phyloP scores from a whole-genome alignment of 35 echinoderm and acorn worm species.

The Hemicentrotus pulcherrimus region DNA sequence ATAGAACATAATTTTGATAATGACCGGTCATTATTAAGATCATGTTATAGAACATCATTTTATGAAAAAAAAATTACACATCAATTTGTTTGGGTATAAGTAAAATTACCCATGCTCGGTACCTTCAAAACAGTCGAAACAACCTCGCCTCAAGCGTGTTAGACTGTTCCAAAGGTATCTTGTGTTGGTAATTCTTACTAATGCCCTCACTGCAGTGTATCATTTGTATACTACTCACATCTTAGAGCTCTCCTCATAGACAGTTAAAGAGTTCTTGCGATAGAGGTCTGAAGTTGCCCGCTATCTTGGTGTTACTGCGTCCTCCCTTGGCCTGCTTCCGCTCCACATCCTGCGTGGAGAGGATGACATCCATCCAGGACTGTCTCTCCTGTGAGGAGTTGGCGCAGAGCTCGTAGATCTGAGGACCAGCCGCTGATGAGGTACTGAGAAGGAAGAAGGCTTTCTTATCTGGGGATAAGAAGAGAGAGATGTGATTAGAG shows the following conservation, averaged over 20 bases:
- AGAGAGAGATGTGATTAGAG: background rate
- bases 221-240: no score
- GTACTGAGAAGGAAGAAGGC: slow-evolving; percentile 73
- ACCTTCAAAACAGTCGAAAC: no score
- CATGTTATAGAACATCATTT: no score
- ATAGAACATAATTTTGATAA: no score
- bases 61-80: no score
- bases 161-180: no score
- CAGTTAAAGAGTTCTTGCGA: background rate
- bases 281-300: background rate
- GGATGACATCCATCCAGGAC: slow-evolving; percentile 66
- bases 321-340: slow-evolving; percentile 18
- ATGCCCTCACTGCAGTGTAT: no score
- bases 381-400: background rate
- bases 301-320: background rate
- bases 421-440: slow-evolving; percentile 62
- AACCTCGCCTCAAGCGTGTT: no score
- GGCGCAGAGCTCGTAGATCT: slow-evolving; percentile 65
- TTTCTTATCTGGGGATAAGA: slow-evolving; percentile 51
- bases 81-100: no score
- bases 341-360: slow-evolving; percentile 43
- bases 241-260: slow-evolving; percentile 50
- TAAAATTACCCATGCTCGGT: no score
- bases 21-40: no score
- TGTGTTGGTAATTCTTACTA: no score